phyloP scores from a whole-genome alignment of 1,140 invertebrate genomes.

The Drosophila mojavensis region DNA sequence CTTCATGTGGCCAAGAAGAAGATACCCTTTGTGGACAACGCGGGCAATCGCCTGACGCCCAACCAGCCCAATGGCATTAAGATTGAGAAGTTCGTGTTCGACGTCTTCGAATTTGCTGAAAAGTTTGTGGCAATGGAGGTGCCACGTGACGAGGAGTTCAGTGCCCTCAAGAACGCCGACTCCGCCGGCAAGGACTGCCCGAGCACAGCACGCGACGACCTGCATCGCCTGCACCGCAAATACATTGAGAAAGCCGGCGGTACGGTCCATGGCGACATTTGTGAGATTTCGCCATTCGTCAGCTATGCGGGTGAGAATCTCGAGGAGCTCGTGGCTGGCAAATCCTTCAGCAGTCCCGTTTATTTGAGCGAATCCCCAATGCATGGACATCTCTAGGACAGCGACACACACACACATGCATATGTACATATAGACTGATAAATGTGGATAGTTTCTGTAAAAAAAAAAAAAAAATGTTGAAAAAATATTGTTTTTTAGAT shows the following conservation, averaged over 20 bases:
- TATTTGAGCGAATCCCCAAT: conserved; percentile 83
- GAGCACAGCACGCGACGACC: conserved; percentile 91
- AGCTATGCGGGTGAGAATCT: conserved; percentile 96
- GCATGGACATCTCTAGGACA: conserved; percentile 67
- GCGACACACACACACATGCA: conserved; percentile 20
- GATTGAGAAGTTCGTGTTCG: conserved; percentile 99
- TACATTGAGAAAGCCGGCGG: conserved; percentile 95
- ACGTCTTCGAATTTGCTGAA: conserved; percentile 97
- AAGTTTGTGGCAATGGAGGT: conserved; percentile 98
- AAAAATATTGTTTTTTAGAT: conserved; percentile 26
- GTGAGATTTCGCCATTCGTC: conserved; percentile 96
- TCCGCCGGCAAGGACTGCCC: conserved; percentile 94
- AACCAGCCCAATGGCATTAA: conserved; percentile 97
- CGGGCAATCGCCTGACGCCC: conserved; percentile 90
- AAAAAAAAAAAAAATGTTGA: neutral
- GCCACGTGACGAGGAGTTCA: conserved; percentile 96
- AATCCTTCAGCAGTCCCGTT: conserved; percentile 89
- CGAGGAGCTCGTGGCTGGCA: conserved; percentile 87
- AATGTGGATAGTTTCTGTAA: conserved; percentile 53
- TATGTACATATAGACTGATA: conserved; percentile 63
- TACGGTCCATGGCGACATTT: conserved; percentile 88
- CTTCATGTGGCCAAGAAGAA: conserved; percentile 99
- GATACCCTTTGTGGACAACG: conserved; percentile 93
- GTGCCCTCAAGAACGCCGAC: conserved; percentile 98
- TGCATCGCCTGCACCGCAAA: conserved; percentile 92